These are phyloP conservation scores for Panagrolaimus sp. DNA, from an alignment of 1,140 invertebrate species.

Conservation along the genomic window DNA sequence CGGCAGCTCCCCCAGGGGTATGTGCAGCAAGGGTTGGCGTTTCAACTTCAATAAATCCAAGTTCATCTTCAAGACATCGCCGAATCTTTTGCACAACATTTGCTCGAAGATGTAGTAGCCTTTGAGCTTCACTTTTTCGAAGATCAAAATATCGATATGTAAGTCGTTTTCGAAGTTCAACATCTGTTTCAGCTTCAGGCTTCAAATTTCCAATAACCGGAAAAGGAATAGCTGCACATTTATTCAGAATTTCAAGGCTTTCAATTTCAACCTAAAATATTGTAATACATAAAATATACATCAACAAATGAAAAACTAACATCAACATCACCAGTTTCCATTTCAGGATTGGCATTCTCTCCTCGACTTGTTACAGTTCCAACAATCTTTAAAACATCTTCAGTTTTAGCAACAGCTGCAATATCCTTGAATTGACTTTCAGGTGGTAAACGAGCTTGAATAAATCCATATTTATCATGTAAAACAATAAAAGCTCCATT, in stretches of 20 bases:
- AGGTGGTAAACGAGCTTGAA: conserved; percentile 18
- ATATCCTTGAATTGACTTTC: conserved; percentile 25
- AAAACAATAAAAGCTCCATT: conserved; percentile 32
- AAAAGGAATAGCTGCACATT: not conserved
- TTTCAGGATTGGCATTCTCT: conserved; percentile 33
- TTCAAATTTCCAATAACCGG: conserved; percentile 1
- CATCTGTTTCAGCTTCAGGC: conserved; percentile 3
- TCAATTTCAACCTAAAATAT: not conserved
- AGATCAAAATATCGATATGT: conserved; percentile 43
- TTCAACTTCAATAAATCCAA: conserved; percentile 42
- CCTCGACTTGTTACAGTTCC: conserved; percentile 36
- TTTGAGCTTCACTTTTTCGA: conserved; percentile 38
- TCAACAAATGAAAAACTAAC: not conserved
- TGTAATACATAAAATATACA: too few relatives aligned
- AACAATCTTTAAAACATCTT: conserved; percentile 21
- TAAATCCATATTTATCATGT: conserved; percentile 24
- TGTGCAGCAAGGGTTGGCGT: conserved; percentile 37
- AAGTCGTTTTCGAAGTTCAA: conserved; percentile 6
- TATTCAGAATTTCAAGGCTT: not conserved
- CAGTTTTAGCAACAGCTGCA: not conserved
- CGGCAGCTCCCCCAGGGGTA: conserved; percentile 43
- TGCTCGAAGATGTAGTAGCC: conserved; percentile 36
- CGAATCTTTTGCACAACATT: conserved; percentile 33
- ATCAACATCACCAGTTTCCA: conserved; percentile 45
- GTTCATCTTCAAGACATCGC: conserved; percentile 26